phyloP scores from a whole-genome alignment of 35 echinoderm and acorn worm genomes.

The Chiridota heheva region DNA sequence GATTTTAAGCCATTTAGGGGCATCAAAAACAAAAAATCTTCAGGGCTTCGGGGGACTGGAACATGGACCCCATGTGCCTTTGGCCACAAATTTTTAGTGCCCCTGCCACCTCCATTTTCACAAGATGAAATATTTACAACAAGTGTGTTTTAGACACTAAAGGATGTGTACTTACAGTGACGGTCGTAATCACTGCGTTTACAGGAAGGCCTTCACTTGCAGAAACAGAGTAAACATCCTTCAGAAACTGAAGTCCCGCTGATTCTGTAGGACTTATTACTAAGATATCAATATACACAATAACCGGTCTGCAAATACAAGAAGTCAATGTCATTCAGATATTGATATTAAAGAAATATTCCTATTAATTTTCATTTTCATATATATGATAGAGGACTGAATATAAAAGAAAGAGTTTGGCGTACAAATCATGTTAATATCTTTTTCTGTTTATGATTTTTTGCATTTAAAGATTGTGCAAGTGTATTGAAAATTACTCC shows the following conservation, averaged over 20 bases:
- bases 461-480: no score
- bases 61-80: not conserved
- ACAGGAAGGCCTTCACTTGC: constrained; percentile 55
- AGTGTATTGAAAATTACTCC: no score
- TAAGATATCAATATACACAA: constrained; percentile 35
- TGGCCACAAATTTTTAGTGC: not conserved
- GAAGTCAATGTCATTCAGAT: no score
- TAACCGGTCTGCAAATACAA: constrained; percentile 18
- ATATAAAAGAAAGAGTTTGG: no score
- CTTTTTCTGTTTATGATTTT: no score
- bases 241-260: constrained; percentile 48
- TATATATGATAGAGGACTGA: no score
- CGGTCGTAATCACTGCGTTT: constrained; percentile 32
- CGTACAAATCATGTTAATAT: no score
- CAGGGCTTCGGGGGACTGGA: not conserved
- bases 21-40: not conserved
- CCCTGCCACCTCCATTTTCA: not conserved
- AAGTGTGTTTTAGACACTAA: no score
- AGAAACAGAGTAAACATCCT: constrained; percentile 21
- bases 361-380: no score
- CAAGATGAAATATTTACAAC: not conserved
- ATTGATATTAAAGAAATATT: no score
- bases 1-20: no score
- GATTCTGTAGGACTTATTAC: constrained; percentile 57
- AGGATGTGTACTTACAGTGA: constrained; percentile 54